Evolutionary conservation across 2,888 invertebrate species (phyloP), one percentile per base, ranked within the genome.

Genomic region (Plagodis pulveraria): DNA sequence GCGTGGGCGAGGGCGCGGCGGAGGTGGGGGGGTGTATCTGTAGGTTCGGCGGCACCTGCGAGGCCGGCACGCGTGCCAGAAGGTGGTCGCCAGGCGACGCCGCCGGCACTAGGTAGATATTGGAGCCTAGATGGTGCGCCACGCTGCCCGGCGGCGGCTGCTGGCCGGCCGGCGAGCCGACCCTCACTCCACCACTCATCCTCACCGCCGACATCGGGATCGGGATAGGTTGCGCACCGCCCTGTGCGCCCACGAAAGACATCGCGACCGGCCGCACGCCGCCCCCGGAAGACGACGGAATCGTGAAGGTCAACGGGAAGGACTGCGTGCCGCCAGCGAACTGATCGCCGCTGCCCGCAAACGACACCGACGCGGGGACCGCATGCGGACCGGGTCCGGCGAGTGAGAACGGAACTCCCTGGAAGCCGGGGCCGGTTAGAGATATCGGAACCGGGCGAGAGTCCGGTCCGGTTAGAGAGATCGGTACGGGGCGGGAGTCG

Each of bases 401-500:
- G 33, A 43, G 22, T 22, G 63, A 61, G 49, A 66, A 49, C n/a
- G 67, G 57, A 6, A 64, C 46, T 6, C 57, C 56, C n/a, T 56
- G 58, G 38, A 55, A 56, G 10, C 57, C 54, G 38, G 67, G 67
- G 4, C 65, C 65, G 10, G 51, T 34, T 2, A 67, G 44, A 0
- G 67, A 65, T 34, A 67, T 48, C 5, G 65, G 66, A 5, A 61
- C 56, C 33, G 62, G 62, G 0, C 48, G 57, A 10, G 43, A 42
- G 12, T 40, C 48, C 6, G 61, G 54, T 5, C 54, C 56, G 42
- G 61, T 49, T n/a, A 58, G 44, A 22, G 62, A 57, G 6, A 55
- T 50, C 10, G 61, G 56, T 0, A 60, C 59, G 9, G 59, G 62
- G 7, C 43, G 57, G 10, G 58, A 50, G 53, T 42, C 48, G 6